Conservation (phyloP, 2,888 invertebrate species). For the Unio delphinus region DNA sequence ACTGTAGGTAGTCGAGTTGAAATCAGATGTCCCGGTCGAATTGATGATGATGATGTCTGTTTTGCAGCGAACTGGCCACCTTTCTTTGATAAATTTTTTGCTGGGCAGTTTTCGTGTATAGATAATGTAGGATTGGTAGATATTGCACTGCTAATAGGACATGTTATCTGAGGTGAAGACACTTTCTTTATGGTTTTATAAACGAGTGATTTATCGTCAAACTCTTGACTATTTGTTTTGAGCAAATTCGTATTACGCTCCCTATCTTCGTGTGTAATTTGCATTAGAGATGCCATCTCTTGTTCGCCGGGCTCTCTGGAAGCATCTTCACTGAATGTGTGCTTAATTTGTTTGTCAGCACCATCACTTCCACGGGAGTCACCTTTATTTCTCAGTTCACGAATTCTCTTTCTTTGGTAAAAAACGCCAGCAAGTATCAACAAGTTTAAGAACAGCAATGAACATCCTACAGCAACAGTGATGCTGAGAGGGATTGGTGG, state of each 20-base stretch:
- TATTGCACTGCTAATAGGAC: too few species aligned
- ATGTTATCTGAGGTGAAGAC: slow-evolving; percentile 11
- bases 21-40: slow-evolving; percentile 4
- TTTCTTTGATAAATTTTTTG: slow-evolving; percentile 11
- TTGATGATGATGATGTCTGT: too few species aligned
- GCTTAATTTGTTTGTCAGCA: slow-evolving; percentile 1
- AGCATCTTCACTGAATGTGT: slow-evolving; percentile 1
- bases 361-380: slow-evolving; percentile 15
- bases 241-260: too few species aligned
- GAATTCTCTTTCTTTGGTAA: slow-evolving; percentile 79
- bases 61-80: too few species aligned
- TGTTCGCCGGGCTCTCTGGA: slow-evolving; percentile 12
- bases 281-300: slow-evolving; percentile 13
- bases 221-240: too few species aligned
- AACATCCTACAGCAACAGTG: slow-evolving; percentile 91
- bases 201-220: too few species aligned
- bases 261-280: background rate
- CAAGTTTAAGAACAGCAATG: slow-evolving; percentile 90
- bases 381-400: slow-evolving; percentile 40
- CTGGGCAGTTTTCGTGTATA: slow-evolving; percentile 1
- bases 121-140: too few species aligned
- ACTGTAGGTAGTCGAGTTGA: slow-evolving; percentile 9
- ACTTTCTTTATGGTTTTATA: slow-evolving; percentile 3
- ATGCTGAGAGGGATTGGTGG: slow-evolving; percentile 64
- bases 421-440: slow-evolving; percentile 95